Base-by-base conservation (phyloP, 2,888 invertebrate species). In the Himalopsyche anomala region DNA sequence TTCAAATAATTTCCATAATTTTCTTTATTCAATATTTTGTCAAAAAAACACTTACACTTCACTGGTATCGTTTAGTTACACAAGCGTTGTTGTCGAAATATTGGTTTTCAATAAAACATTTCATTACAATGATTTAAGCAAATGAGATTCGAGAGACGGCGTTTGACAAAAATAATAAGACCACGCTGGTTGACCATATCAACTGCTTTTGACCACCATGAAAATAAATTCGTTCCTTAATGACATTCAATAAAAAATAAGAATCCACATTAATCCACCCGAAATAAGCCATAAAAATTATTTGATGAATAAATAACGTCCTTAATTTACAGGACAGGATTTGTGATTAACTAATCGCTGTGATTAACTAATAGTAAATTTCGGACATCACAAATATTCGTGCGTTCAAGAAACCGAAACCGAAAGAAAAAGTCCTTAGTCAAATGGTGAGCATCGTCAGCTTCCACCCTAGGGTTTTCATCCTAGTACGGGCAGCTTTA, bases 51-150 rank as follows among this genome's bases (percentile, higher is more conserved):
- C 15, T 12, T 15, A 15, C 15, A 62, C 62, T 28, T 8, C 62
- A 62, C 62, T 62, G 62, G n/a, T 3, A n/a, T 62, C 19, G 28
- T 62, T 62, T 62, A 62, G 62, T 62, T 62, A 19, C 62, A 28
- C 62, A 62, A 62, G 62, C 62, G 62, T 62, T 19, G 62, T 19
- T 62, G 19, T 62, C 62, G 9, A 62, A 62, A 28, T 62, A 62
- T 62, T 62, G 62, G 62, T n/a, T 62, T 62, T 19, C 19, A 62
- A 62, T 62, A 62, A 19, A 62, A 28, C 4, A 62, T 19, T 15
- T 62, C 62, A 62, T 62, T 62, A 17, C 56, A 56, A 56, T 56
- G 62, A 19, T 62, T 62, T 62, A 62, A 62, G 28, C 62, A 62
- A 62, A 62, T 62, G 12, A 15, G 19, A 62, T 62, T 62, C 62